Percentiles rank a stretch among this genome's conserved stretches.
Conservation (phyloP, 2,888 invertebrate species). For the Mimas tiliae region DNA sequence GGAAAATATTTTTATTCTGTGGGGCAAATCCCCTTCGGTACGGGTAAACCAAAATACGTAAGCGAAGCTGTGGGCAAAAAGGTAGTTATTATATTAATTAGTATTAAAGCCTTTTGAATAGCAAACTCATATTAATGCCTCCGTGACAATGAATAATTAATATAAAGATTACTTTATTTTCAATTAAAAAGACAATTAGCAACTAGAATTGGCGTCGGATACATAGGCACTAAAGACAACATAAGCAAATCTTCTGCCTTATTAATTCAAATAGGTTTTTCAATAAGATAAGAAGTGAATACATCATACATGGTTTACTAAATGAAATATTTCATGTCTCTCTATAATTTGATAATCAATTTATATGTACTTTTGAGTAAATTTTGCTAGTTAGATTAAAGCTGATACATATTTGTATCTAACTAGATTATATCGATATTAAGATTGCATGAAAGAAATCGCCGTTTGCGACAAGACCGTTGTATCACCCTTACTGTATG, state of each 20-base stretch:
- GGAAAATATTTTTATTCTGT: too few relatives aligned
- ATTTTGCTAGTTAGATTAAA: neutral
- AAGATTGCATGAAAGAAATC: too few relatives aligned
- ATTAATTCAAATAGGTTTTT: neutral
- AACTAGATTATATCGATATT: too few relatives aligned
- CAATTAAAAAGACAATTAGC: constrained; percentile 17
- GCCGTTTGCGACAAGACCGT: too few relatives aligned
- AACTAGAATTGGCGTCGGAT: neutral
- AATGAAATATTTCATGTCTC: neutral
- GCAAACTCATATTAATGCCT: neutral
- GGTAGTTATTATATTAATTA: too few relatives aligned
- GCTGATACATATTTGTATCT: too few relatives aligned
- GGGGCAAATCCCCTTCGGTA: too few relatives aligned
- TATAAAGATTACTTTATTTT: neutral
- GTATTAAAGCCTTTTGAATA: too few relatives aligned
- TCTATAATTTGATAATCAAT: neutral
- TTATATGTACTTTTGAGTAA: neutral
- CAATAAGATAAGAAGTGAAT: neutral
- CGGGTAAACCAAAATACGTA: too few relatives aligned
- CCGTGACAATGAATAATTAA: constrained; percentile 11
- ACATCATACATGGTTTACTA: neutral
- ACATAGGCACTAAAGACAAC: neutral
- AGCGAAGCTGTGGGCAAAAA: too few relatives aligned
- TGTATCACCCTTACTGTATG: too few relatives aligned
- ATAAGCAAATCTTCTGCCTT: neutral